phyloP scores from a whole-genome alignment of 2,888 invertebrate species.

The Hipparchia sbordonii region DNA sequence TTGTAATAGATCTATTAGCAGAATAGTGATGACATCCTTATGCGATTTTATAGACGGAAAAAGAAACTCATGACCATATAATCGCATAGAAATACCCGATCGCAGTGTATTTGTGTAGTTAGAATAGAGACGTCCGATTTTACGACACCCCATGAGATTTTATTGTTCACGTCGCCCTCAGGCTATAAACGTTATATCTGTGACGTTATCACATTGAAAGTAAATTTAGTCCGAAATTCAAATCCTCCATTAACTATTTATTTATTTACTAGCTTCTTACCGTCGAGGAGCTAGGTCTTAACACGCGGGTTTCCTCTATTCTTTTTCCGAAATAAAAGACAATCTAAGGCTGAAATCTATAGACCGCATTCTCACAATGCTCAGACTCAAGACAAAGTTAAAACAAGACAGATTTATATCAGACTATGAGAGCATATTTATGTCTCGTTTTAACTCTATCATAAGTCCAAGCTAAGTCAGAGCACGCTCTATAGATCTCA shows the following conservation, averaged over 20 bases:
- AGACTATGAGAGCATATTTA: no score
- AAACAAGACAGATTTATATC: no score
- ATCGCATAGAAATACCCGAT: constrained; percentile 11
- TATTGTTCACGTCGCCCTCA: constrained; percentile 17
- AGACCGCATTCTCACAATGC: no score
- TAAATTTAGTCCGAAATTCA: constrained; percentile 2
- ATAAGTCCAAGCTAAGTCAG: no score
- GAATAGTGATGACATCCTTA: neutral
- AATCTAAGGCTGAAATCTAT: no score
- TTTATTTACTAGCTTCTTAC: neutral
- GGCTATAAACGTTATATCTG: constrained; percentile 20
- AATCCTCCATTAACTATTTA: neutral
- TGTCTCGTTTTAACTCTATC: no score
- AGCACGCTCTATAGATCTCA: no score
- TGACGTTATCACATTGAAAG: constrained; percentile 14
- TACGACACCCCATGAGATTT: constrained; percentile 24
- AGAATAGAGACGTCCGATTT: constrained; percentile 22
- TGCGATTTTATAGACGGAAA: neutral
- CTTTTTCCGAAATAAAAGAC: no score
- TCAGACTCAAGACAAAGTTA: no score
- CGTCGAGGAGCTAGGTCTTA: neutral
- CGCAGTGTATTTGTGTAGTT: constrained; percentile 16
- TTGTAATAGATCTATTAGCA: neutral
- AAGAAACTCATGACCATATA: constrained; percentile 10
- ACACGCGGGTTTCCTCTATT: no score